These are phyloP conservation scores for Prunella fulvescens DNA, from an alignment of 2,113 vertebrate species.

Conservation along the genomic window DNA sequence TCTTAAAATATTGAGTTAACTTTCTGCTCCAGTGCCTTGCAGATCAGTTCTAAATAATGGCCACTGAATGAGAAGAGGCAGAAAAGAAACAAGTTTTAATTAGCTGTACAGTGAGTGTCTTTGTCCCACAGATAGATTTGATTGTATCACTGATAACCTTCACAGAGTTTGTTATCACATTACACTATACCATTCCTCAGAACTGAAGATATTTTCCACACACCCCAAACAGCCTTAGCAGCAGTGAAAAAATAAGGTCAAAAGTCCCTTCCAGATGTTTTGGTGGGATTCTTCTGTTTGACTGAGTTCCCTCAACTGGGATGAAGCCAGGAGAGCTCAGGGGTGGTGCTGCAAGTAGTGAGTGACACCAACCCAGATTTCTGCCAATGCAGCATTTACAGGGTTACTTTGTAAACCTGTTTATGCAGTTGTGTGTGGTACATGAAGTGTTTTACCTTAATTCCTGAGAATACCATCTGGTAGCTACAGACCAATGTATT, in stretches of 20 bases:
- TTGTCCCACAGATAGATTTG: slow-evolving; percentile 67
- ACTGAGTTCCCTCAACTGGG: slow-evolving; percentile 33
- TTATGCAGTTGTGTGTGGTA: not conserved
- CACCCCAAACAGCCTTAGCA: slow-evolving; percentile 20
- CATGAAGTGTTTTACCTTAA: not conserved
- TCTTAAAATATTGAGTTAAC: slow-evolving; percentile 53
- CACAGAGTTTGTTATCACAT: slow-evolving; percentile 25
- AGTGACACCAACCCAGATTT: slow-evolving; percentile 1
- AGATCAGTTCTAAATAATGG: slow-evolving; percentile 52
- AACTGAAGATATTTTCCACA: slow-evolving; percentile 50
- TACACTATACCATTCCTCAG: slow-evolving; percentile 30
- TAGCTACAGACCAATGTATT: not conserved
- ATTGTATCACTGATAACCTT: slow-evolving; percentile 67
- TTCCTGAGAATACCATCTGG: not conserved
- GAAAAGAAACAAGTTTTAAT: slow-evolving; percentile 71
- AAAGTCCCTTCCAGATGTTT: slow-evolving; percentile 56
- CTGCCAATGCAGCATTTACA: slow-evolving; percentile 22
- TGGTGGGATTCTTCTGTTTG: slow-evolving; percentile 63
- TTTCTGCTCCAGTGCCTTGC: slow-evolving; percentile 61
- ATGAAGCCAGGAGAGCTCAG: slow-evolving; percentile 43
- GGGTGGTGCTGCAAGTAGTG: not conserved
- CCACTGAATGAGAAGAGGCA: slow-evolving; percentile 49
- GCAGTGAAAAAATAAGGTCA: slow-evolving; percentile 55
- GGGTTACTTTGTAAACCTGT: not conserved
- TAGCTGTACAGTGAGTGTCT: slow-evolving; percentile 69